Conservation (phyloP, 1,140 invertebrate species). For the Tetramorium parvispinum region DNA sequence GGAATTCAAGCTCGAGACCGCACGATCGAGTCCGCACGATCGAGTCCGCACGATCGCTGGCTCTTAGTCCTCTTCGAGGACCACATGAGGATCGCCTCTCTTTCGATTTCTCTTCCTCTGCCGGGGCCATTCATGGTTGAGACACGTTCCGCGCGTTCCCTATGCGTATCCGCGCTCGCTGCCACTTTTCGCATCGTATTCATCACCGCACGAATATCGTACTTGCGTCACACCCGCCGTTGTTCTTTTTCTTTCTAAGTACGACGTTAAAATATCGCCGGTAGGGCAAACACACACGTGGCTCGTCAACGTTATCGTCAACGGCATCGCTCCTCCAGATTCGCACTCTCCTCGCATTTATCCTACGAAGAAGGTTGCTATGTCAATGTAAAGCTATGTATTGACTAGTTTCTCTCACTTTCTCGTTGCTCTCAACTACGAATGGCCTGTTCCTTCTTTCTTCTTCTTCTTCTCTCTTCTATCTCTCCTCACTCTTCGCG, state of each 20-base stretch:
- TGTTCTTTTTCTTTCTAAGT: slow-evolving; percentile 48
- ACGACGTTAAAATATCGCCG: slow-evolving; percentile 59
- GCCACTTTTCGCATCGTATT: neutral
- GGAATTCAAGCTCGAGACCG: slow-evolving; percentile 61
- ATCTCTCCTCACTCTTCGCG: slow-evolving; percentile 41
- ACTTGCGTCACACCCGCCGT: neutral
- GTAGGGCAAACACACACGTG: slow-evolving; percentile 31
- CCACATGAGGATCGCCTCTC: neutral
- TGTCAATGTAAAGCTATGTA: slow-evolving; percentile 85
- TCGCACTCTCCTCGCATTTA: slow-evolving; percentile 66
- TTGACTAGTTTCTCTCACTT: slow-evolving; percentile 84
- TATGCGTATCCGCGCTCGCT: slow-evolving; percentile 6
- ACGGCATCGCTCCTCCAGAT: slow-evolving; percentile 51
- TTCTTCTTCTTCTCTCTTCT: slow-evolving; percentile 5
- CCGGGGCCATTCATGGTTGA: slow-evolving; percentile 73
- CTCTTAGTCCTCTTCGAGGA: neutral
- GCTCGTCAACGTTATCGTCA: slow-evolving; percentile 34
- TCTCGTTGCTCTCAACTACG: slow-evolving; percentile 67
- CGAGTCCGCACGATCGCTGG: slow-evolving; percentile 41
- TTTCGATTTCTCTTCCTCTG: neutral
- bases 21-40: slow-evolving; percentile 45
- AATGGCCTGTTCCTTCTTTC: slow-evolving; percentile 68
- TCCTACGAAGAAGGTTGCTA: slow-evolving; percentile 76
- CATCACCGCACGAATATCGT: neutral
- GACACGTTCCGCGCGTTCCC: slow-evolving; percentile 36